Percentiles rank a stretch among this genome's conserved stretches.
Conservation (phyloP, 1,140 invertebrate species). For the Chelonus insularis region DNA sequence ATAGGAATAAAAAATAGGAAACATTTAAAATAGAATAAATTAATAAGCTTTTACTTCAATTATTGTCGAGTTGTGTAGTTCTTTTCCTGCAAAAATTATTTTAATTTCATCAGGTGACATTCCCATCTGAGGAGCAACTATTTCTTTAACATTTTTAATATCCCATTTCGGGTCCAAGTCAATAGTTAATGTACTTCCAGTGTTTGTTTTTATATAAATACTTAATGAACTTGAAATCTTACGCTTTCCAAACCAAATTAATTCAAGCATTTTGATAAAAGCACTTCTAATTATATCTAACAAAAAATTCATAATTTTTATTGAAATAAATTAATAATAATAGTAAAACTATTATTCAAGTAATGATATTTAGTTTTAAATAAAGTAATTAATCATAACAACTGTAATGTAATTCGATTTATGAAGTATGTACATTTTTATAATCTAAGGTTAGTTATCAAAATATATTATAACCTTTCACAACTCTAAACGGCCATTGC, state of each 20-base stretch:
- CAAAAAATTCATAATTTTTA: slow-evolving; percentile 63
- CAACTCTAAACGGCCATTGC: no score
- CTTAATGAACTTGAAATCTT: slow-evolving; percentile 66
- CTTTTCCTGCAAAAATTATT: slow-evolving; percentile 85
- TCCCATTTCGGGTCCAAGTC: slow-evolving; percentile 77
- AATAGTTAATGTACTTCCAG: slow-evolving; percentile 68
- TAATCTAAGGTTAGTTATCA: no score
- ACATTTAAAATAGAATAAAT: no score
- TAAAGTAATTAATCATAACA: no score
- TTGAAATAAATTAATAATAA: neutral
- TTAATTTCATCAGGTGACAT: slow-evolving; percentile 73
- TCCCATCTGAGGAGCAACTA: slow-evolving; percentile 71
- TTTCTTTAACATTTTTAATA: slow-evolving; percentile 74
- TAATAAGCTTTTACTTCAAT: slow-evolving; percentile 64
- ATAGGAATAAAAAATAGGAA: neutral
- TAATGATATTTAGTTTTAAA: no score
- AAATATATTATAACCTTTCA: no score
- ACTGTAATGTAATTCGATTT: no score
- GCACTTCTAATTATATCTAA: slow-evolving; percentile 62
- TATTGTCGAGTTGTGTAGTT: slow-evolving; percentile 72
- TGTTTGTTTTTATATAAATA: slow-evolving; percentile 74
- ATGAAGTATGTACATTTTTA: no score
- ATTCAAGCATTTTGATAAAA: slow-evolving; percentile 66
- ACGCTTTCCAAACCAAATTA: slow-evolving; percentile 66
- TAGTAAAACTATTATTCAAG: no score